Base-by-base conservation (phyloP, 2,888 invertebrate genomes). In the Conus canariensis region DNA sequence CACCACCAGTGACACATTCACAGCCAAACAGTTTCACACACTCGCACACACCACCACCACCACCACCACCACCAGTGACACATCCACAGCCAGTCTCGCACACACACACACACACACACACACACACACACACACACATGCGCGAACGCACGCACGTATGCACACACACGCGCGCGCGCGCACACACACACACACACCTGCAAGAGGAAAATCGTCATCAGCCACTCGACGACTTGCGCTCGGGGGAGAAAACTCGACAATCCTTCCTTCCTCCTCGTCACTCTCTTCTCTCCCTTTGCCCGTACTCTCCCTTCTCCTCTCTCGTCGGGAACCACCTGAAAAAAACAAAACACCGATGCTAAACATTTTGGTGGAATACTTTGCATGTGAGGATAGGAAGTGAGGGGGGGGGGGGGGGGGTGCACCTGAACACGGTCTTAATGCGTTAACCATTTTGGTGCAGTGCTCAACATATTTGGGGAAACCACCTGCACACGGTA, bases 181-280 rank as follows among this genome's bases (percentile, higher is more conserved):
- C 82, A 80, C 10, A 64, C 64, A 64, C 64, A 64, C 64, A 64
- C 64, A 14, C 64, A 19, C 14, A 88, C 88, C 83, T 64, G 82
- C 22, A 14, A 90, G 86, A 19, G 90, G 85, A 89, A 91, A 90
- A 74, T 92, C 93, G 22, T 93, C 94, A 58, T 93, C 93, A 8
- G 92, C 91, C 25, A 93, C 91, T 3, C 93, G 93, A 22, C 93
- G 93, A 16, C 92, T 94, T 9, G 95, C 95, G 56, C 93, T 93
- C 89, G 94, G 94, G 16, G 95, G 94, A n/a, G 95, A 94, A 56
- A 95, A 92, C 91, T 95, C 95, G 12, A 95, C 91, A 88, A 94
- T 95, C 0, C 94, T 94, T 1, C 91, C 92, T 30, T 91, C 91
- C 12, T 94, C 94, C 8, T 94, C 95, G n/a, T 92, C 94, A 45